phyloP scores from a whole-genome alignment of 2,797 vertebrate species.

The Neosilurus mollespiculum region DNA sequence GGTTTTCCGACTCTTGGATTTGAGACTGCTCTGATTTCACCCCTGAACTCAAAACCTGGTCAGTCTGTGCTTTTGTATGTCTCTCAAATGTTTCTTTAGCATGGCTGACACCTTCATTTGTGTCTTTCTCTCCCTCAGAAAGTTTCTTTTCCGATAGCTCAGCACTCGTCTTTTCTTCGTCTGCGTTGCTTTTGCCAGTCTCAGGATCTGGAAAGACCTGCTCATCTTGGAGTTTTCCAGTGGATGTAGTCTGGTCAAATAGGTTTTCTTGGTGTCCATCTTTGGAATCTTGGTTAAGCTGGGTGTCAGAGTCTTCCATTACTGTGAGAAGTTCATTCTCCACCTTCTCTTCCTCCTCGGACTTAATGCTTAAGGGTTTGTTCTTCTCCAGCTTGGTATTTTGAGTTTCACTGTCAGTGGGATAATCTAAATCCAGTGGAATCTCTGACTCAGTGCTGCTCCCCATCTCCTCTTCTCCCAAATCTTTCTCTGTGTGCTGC shows the following conservation, averaged over 20 bases:
- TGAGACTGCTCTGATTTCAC: slow-evolving; percentile 57
- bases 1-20: slow-evolving; percentile 42
- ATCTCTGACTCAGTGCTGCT: slow-evolving; percentile 71
- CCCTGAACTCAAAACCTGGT: slow-evolving; percentile 53
- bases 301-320: slow-evolving; percentile 55
- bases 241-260: neutral
- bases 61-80: slow-evolving; percentile 66
- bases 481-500: slow-evolving; percentile 37
- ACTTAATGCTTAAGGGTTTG: slow-evolving; percentile 32
- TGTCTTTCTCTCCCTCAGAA: slow-evolving; percentile 33
- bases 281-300: slow-evolving; percentile 51
- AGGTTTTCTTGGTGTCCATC: slow-evolving; percentile 41
- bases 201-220: slow-evolving; percentile 1
- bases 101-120: slow-evolving; percentile 58
- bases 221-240: slow-evolving; percentile 19
- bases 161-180: slow-evolving; percentile 14
- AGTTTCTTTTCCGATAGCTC: slow-evolving; percentile 35
- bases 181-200: neutral
- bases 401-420: slow-evolving; percentile 59
- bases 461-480: slow-evolving; percentile 59
- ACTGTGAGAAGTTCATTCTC: slow-evolving; percentile 48
- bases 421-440: slow-evolving; percentile 65
- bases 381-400: slow-evolving; percentile 41
- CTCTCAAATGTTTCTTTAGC: slow-evolving; percentile 63
- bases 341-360: slow-evolving; percentile 7